Base-by-base conservation (phyloP, 2,888 invertebrate genomes). In the Cetonia aurata region DNA sequence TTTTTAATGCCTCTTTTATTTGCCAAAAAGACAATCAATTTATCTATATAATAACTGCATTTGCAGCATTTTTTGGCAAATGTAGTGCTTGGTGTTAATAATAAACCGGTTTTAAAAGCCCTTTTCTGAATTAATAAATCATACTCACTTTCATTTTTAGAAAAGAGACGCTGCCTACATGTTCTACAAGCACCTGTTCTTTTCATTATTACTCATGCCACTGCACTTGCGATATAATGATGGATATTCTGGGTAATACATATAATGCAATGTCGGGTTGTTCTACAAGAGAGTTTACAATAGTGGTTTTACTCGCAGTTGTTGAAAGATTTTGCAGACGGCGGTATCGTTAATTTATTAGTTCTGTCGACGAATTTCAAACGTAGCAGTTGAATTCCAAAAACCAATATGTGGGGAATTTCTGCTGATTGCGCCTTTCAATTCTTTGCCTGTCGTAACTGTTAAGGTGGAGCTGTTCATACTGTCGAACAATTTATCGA, bases 401-500 rank as follows among this genome's bases (percentile, higher is more conserved):
- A 73, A 73, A 19, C 56, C 53, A n/a, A 25, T 3, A 25, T 25
- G 25, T 4, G 25, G 25, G 3, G 1, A 25, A 4, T 1, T 25
- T 25, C 3, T 4, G 4, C 3, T 3, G 1, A 25, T 25, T 25
- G 25, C 25, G 1, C 3, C 4, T 1, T 4, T 1, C 3, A 3
- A 25, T 3, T 25, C 25, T 4, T 25, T 25, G 4, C 4, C 4
- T 1, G 1, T 25, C 3, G 31, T 3, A 12, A n/a, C 6, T 33
- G 31, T n/a, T 12, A 62, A 3, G n/a, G 33, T 8, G 9, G 25
- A 33, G 0, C 50, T 56, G 71, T 75, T 75, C 9, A 74, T 33
- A 13, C 74, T 75, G 37, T 74, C 74, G 55, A 76, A 75, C 15
- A 75, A 31, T 60, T 71, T 62, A 50, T 76, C 75, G 1, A 73